Conservation (phyloP, 2,797 vertebrate species). For the Anisognathus igniventris region DNA sequence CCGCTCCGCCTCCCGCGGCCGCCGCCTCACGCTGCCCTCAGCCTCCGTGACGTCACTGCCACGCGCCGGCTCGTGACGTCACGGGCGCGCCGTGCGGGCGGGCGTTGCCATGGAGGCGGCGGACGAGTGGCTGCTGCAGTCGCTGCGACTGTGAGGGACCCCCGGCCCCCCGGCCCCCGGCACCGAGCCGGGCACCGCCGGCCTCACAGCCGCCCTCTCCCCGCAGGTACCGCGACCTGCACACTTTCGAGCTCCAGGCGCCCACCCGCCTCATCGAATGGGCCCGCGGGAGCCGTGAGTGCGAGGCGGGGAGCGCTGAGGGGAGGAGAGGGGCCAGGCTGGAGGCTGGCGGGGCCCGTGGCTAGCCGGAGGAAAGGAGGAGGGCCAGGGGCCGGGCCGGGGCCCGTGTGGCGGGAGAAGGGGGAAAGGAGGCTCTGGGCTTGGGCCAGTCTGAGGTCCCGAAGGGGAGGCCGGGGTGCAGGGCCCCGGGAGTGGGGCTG, state of each 20-base stretch:
- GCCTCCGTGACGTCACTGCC: accelerated
- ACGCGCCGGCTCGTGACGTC: accelerated
- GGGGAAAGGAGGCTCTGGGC: not conserved
- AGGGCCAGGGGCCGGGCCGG: accelerated
- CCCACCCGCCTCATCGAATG: slow-evolving; percentile 87
- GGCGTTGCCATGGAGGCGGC: not conserved
- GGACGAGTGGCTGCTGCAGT: not conserved
- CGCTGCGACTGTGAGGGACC: not conserved
- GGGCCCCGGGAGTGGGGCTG: too few relatives aligned
- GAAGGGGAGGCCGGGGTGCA: not conserved
- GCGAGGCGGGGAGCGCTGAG: too few relatives aligned
- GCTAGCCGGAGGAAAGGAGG: too few relatives aligned
- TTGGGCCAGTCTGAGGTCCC: too few relatives aligned
- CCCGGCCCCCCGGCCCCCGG: not conserved
- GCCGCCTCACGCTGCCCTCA: accelerated
- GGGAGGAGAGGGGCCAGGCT: not conserved
- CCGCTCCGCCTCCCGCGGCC: accelerated
- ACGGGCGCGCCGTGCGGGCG: not conserved
- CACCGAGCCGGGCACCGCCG: accelerated
- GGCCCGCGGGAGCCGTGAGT: slow-evolving; percentile 82
- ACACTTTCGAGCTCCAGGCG: slow-evolving; percentile 86
- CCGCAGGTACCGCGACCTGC: slow-evolving; percentile 81
- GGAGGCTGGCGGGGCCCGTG: not conserved
- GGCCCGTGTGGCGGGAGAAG: not conserved
- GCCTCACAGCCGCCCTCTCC: not conserved